A percentile compares a stretch with the other conserved stretches of the same genome.
phyloP scores from a whole-genome alignment of 2,888 invertebrate genomes.

The Maniola hyperantus region DNA sequence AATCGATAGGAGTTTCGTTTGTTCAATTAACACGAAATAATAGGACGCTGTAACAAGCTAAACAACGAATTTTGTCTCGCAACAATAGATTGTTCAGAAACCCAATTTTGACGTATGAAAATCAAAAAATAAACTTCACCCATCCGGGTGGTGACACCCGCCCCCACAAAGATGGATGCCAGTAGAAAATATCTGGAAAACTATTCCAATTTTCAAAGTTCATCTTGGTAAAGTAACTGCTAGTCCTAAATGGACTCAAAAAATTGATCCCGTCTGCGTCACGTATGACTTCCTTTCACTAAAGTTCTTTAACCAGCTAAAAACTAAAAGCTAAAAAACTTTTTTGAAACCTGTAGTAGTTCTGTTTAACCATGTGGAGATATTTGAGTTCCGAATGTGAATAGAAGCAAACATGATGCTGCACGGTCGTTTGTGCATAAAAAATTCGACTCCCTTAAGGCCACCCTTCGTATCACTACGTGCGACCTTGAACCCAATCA shows the following conservation, averaged over 20 bases:
- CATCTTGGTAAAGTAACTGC: slow-evolving; percentile 65
- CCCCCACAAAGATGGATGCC: slow-evolving; percentile 71
- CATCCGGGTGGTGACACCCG: slow-evolving; percentile 47
- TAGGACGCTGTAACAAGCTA: slow-evolving; percentile 22
- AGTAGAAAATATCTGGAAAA: slow-evolving; percentile 69
- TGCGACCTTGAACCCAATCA: slow-evolving; percentile 50
- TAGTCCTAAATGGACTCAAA: slow-evolving; percentile 62
- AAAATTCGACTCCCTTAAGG: slow-evolving; percentile 52
- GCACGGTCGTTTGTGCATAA: slow-evolving; percentile 48
- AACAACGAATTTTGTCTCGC: slow-evolving; percentile 27
- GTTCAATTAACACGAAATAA: slow-evolving; percentile 21
- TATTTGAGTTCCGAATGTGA: slow-evolving; percentile 22
- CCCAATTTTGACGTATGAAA: slow-evolving; percentile 57
- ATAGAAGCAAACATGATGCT: slow-evolving; percentile 24
- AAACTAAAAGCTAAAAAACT: slow-evolving; percentile 26
- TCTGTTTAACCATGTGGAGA: slow-evolving; percentile 1
- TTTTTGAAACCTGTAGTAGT: slow-evolving; percentile 8
- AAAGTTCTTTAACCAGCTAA: slow-evolving; percentile 23
- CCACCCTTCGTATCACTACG: slow-evolving; percentile 47
- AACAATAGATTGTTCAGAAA: slow-evolving; percentile 63
- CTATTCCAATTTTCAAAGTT: slow-evolving; percentile 80
- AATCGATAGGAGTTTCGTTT: background rate
- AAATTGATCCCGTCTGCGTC: slow-evolving; percentile 46
- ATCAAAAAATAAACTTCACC: slow-evolving; percentile 57
- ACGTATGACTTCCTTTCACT: slow-evolving; percentile 25